A percentile compares a stretch with the other conserved stretches of the same genome.
These are phyloP conservation scores for Luscinia luscinia DNA, from an alignment of 2,797 vertebrate genomes.

Conservation along the genomic window DNA sequence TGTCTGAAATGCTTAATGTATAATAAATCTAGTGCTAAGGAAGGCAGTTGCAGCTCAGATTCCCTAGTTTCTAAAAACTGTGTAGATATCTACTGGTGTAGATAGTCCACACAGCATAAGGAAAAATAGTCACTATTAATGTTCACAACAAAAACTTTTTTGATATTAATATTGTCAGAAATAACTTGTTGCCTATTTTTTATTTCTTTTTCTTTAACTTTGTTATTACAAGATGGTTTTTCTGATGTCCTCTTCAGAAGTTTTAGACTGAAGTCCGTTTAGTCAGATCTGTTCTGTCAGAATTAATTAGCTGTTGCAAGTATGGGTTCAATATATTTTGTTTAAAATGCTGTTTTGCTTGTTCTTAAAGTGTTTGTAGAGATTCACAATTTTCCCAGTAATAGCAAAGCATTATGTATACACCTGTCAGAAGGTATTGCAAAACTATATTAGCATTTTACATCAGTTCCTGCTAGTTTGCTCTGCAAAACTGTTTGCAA, in stretches of 20 bases:
- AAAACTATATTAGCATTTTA: background rate
- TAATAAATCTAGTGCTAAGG: background rate
- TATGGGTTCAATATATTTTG: background rate
- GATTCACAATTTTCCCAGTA: background rate
- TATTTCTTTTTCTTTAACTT: background rate
- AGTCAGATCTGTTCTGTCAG: background rate
- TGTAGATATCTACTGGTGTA: background rate
- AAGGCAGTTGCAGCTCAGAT: background rate
- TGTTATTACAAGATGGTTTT: background rate
- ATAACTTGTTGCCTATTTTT: background rate
- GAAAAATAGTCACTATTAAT: background rate
- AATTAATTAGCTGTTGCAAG: background rate
- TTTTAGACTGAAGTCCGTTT: background rate
- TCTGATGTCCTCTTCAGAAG: background rate
- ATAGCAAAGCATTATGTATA: background rate
- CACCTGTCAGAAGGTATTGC: background rate
- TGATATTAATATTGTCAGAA: background rate
- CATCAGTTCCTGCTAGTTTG: background rate
- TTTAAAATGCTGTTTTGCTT: background rate
- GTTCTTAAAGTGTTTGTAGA: background rate
- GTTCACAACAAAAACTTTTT: background rate
- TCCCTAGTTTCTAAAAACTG: background rate
- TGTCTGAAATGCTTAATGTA: background rate
- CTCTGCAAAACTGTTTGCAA: background rate
- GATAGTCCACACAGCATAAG: accelerated